phyloP scores from a whole-genome alignment of 2,113 vertebrate species.

The Tupaia tana region DNA sequence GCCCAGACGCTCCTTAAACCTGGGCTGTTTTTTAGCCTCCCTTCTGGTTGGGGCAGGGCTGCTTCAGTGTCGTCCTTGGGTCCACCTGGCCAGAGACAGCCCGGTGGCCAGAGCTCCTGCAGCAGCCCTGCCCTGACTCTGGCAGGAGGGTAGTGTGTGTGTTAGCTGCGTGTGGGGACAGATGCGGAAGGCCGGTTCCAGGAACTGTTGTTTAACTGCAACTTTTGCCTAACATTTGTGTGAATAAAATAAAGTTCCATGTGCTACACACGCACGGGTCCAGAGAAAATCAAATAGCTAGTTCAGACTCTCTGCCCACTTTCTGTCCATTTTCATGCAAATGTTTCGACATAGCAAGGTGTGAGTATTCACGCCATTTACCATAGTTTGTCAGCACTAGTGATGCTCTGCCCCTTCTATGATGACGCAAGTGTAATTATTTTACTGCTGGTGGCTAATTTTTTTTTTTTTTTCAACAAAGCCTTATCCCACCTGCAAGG shows the following conservation, averaged over 20 bases:
- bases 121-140: background rate
- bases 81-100: background rate
- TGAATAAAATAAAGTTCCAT: background rate
- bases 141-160: slow-evolving; percentile 25
- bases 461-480: background rate
- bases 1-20: rapidly evolving
- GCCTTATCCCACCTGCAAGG: background rate
- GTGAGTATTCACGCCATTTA: background rate
- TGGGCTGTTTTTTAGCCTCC: background rate
- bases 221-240: slow-evolving; percentile 45
- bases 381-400: slow-evolving; percentile 1
- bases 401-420: background rate
- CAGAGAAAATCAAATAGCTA: background rate
- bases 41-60: too few relatives aligned
- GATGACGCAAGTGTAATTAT: slow-evolving; percentile 28
- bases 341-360: background rate
- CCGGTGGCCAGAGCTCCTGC: background rate
- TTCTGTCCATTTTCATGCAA: background rate
- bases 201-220: background rate
- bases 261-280: background rate
- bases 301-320: background rate
- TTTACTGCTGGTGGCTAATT: background rate
- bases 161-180: background rate
- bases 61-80: background rate
- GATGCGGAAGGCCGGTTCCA: background rate